These are phyloP conservation scores for Aptenodytes forsteri DNA, from an alignment of 2,113 vertebrate genomes.

Conservation along the genomic window DNA sequence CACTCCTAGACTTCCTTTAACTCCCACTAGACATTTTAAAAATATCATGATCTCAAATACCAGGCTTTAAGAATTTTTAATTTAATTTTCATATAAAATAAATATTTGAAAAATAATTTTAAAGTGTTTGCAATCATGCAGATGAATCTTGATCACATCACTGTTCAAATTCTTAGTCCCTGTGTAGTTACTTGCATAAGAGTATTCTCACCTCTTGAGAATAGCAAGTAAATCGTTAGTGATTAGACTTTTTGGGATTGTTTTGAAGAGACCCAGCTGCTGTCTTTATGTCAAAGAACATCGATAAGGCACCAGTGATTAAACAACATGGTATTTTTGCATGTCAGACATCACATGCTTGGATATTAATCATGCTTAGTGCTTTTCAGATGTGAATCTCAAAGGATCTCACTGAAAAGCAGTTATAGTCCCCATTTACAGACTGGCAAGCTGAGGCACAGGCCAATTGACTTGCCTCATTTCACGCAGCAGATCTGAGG, in stretches of 20 bases:
- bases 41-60: background rate
- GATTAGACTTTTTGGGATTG: constrained; percentile 46
- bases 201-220: constrained; percentile 37
- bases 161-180: constrained; percentile 24
- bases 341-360: constrained; percentile 13
- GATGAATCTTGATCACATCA: constrained; percentile 34
- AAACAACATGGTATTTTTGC: constrained; percentile 44
- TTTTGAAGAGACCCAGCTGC: constrained; percentile 64
- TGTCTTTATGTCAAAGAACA: constrained; percentile 56
- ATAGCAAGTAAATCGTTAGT: constrained; percentile 50
- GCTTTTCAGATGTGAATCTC: constrained; percentile 31
- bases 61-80: constrained; percentile 5
- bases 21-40: background rate
- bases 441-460: background rate
- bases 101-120: constrained; percentile 52
- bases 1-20: constrained; percentile 1
- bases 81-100: constrained; percentile 48
- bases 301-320: constrained; percentile 43
- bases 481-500: background rate
- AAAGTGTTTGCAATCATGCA: constrained; percentile 59
- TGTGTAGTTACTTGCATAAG: constrained; percentile 20
- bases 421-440: background rate
- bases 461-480: background rate
- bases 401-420: background rate
- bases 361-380: background rate